A percentile compares a stretch with the other conserved stretches of the same genome.
phyloP scores from a whole-genome alignment of 2,797 vertebrate genomes.

The Ibycter americanus region DNA sequence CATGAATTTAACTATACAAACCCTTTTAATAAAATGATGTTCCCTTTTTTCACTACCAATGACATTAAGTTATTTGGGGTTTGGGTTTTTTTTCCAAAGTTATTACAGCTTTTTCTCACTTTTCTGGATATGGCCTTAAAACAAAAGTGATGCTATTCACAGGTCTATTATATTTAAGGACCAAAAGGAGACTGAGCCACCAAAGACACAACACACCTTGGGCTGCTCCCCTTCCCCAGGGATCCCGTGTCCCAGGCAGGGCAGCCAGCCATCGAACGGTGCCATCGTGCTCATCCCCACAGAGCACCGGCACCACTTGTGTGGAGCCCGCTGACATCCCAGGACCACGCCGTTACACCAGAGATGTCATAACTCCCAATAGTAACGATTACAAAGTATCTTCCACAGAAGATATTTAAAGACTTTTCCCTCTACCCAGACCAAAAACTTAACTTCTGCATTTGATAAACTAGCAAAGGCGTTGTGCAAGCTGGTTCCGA shows the following conservation, averaged over 20 bases:
- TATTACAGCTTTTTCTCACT: neutral
- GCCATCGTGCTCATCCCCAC: accelerated
- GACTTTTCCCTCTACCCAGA: neutral
- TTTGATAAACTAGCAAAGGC: neutral
- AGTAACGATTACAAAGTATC: neutral
- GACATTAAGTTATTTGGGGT: neutral
- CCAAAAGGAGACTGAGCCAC: neutral
- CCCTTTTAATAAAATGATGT: neutral
- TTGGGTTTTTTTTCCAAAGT: neutral
- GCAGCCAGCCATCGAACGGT: accelerated
- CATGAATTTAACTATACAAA: neutral
- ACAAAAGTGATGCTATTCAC: neutral
- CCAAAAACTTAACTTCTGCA: neutral
- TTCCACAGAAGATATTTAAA: accelerated
- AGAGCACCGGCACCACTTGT: accelerated
- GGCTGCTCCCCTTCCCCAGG: neutral
- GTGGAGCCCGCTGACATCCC: neutral
- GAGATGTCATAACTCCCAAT: neutral
- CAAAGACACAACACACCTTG: neutral
- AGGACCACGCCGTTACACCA: neutral
- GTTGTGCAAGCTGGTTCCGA: neutral
- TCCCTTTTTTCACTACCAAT: neutral
- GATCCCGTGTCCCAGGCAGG: neutral
- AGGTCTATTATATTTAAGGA: neutral
- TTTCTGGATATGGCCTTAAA: neutral